Evolutionary conservation across 2,797 vertebrate species (phyloP), one percentile per base, ranked within the genome.

Genomic region (Jordanella pulchra): DNA sequence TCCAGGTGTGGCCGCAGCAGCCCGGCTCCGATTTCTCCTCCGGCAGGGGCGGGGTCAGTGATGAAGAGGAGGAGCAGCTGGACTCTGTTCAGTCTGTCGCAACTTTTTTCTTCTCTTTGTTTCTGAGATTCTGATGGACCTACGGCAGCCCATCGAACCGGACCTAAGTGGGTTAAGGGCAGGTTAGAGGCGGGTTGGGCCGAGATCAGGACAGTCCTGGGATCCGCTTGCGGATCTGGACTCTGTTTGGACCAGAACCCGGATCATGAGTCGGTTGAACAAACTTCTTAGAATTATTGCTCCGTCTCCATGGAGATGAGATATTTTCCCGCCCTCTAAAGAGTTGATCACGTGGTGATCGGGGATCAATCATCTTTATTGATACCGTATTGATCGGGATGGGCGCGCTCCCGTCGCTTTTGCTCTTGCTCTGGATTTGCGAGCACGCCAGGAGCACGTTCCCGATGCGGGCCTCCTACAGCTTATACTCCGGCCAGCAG

Each of bases 1-100:
- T 72, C 66, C 81, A 81, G 83, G 84, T 85, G 84, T 63, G 81
- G 75, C 50, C 28, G 76, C 32, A 4, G 48, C 55, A 74, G 79
- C 28, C 17, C 53, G 79, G 66, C 84, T 88, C 85, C 51, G 73
- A 79, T 85, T 86, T 85, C 85, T 85, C 81, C 79, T 78, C 71
- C 53, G 78, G 81, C 79, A 69, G 75, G 78, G 86, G 85, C 76
- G 84, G 78, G 75, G 76, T 45, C 76, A 68, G 72, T 74, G 86
- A 83, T 77, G 82, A 77, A 73, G 86, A 87, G 89, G 88, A 86
- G 90, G 86, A 90, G 89, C 84, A 88, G 88, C 82, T 86, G 85
- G 76, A 67, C 69, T 86, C 27, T 56, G 77, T 76, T 86, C 83
- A 84, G 76, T 75, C 86, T 86, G 81, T 88, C 83, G 87, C 84